Conservation (phyloP, 2,113 vertebrate species). For the Channa maculata region DNA sequence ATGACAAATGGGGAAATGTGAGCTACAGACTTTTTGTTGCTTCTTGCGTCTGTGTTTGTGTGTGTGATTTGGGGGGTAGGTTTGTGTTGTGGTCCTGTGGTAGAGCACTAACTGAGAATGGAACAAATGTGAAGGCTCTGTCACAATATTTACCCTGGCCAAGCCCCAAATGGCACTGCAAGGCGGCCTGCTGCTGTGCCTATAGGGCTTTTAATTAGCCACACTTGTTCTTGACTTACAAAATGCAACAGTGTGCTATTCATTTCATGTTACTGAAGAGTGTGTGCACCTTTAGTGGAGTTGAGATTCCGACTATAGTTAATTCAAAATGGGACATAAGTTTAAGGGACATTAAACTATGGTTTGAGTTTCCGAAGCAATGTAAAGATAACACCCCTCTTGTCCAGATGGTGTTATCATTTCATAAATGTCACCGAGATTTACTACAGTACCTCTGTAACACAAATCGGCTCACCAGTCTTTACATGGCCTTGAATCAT, state of each 20-base stretch:
- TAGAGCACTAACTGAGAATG: conserved; percentile 50
- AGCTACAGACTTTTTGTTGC: neutral
- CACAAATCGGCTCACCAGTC: too few relatives aligned
- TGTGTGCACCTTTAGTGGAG: conserved; percentile 1
- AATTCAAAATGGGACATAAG: neutral
- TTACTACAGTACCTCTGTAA: too few relatives aligned
- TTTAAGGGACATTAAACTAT: neutral
- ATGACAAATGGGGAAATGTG: conserved; percentile 17
- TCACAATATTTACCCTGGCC: conserved; percentile 86
- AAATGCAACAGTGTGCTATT: neutral
- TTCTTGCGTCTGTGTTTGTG: neutral
- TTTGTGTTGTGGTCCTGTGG: conserved; percentile 33
- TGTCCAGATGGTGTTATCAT: neutral
- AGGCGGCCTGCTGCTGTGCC: conserved; percentile 62
- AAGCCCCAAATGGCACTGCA: conserved; percentile 80
- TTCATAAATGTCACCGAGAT: too few relatives aligned
- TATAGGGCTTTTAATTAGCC: conserved; percentile 52
- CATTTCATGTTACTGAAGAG: neutral
- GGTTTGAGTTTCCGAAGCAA: neutral
- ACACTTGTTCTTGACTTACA: conserved; percentile 71
- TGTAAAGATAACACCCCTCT: neutral
- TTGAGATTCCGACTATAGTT: neutral
- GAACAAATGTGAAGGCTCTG: conserved; percentile 84
- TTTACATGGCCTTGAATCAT: too few relatives aligned
- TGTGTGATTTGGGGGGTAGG: conserved; percentile 33